Evolutionary conservation across 2,797 vertebrate genomes (phyloP), one percentile per base, ranked within the genome.

Genomic region (Gallinago solitaria): DNA sequence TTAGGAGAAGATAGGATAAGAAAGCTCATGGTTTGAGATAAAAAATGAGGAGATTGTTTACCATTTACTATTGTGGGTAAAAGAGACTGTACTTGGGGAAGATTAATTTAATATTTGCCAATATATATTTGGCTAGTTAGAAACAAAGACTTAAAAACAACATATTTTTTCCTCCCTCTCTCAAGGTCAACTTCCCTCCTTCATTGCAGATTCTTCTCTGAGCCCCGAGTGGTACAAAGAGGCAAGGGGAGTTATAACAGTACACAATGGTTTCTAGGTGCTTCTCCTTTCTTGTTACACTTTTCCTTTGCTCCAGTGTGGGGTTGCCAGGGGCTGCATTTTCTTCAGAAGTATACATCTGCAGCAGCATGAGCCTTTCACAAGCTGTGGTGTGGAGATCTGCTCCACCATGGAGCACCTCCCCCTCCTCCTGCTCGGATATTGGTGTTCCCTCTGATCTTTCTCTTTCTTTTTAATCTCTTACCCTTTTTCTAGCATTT

Each of bases 231-330:
- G 5, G 8, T 7, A 16, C 11, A 54, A 27, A 9, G 9, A 32
- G 13, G 13, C 2, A 2, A 18, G 19, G 12, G 17, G 14, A 61
- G 5, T 47, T 79, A 19, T 4, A 59, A 5, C 17, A 15, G 37
- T 8, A 50, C 14, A 50, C 6, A 15, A 12, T 21, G 4, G 9
- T 51, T 70, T 75, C 25, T 27, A 33, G 6, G 32, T 82, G 9
- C 25, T 75, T 27, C 43, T 80, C 9, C 5, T 63, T 84, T 43
- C 15, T 79, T 9, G 9, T 77, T 32, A 23, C 5, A 8, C 7
- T 74, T 65, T 37, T 78, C 4, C 7, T 45, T 11, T 70, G 1
- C 17, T n/a, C 20, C 32, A 4, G 0, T 7, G 1, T 39, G 15
- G 7, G 3, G 2, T 63, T 1, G 18, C 23, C 20, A 9, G 8